Evolutionary conservation across 2,797 vertebrate species (phyloP).

Genomic region (Nannoperca australis): DNA sequence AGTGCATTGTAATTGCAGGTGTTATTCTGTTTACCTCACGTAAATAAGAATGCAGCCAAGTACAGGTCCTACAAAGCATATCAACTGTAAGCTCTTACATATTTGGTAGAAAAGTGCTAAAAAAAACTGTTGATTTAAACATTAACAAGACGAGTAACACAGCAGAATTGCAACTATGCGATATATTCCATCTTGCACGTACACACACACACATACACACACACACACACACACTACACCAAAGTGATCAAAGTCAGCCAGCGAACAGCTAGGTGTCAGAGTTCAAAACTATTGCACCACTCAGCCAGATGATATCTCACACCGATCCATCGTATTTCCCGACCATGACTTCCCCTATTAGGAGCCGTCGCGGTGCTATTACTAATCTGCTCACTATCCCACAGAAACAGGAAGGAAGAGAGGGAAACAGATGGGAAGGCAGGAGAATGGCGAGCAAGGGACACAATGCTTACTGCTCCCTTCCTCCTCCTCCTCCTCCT

Average conservation of each 20-base stretch:
- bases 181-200: background rate
- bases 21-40: background rate
- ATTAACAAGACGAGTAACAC: background rate
- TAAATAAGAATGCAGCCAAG: constrained; percentile 4
- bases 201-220: constrained; percentile 7
- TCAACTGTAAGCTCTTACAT: background rate
- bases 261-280: constrained; percentile 77
- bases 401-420: constrained; percentile 90
- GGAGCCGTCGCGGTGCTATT: constrained; percentile 61
- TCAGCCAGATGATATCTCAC: constrained; percentile 79
- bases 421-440: constrained; percentile 89
- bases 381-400: constrained; percentile 82
- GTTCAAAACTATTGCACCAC: constrained; percentile 82
- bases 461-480: constrained; percentile 80
- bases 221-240: constrained; percentile 5
- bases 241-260: constrained; percentile 74
- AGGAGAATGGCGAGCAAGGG: constrained; percentile 79
- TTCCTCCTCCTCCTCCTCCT: constrained; percentile 69
- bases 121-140: background rate
- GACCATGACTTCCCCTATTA: constrained; percentile 80
- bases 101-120: constrained; percentile 1
- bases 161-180: constrained; percentile 24
- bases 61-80: background rate
- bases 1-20: background rate
- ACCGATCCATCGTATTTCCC: constrained; percentile 76